phyloP scores from a whole-genome alignment of 1,140 invertebrate species.

The Cherax quadricarinatus region DNA sequence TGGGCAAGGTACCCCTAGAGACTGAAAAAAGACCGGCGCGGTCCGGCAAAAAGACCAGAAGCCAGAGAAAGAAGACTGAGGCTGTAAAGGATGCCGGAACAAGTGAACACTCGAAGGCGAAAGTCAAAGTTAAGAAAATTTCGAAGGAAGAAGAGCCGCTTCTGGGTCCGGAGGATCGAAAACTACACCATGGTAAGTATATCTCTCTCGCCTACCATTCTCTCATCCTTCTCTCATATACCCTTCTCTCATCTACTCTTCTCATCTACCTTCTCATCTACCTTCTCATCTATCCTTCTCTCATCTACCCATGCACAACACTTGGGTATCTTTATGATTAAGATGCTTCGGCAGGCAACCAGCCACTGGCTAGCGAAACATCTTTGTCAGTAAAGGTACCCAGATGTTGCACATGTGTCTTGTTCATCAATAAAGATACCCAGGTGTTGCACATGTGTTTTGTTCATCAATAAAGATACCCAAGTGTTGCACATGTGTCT shows the following conservation, averaged over 20 bases:
- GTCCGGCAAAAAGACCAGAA: not conserved
- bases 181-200: slow-evolving; percentile 12
- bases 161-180: not conserved
- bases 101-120: not conserved
- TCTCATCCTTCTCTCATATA: not conserved
- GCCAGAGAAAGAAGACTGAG: slow-evolving; percentile 1
- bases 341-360: too few relatives aligned
- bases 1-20: too few relatives aligned
- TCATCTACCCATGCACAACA: too few relatives aligned
- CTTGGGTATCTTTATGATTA: too few relatives aligned
- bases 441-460: too few relatives aligned
- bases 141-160: slow-evolving; percentile 7
- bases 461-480: too few relatives aligned
- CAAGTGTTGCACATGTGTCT: too few relatives aligned
- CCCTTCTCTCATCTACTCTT: not conserved
- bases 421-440: too few relatives aligned
- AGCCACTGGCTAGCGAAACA: too few relatives aligned
- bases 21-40: too few relatives aligned
- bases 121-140: not conserved
- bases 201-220: not conserved
- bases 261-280: not conserved
- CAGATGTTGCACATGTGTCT: too few relatives aligned
- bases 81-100: not conserved
- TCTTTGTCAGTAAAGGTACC: too few relatives aligned
- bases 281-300: not conserved